phyloP scores from a whole-genome alignment of 2,113 vertebrate genomes.

The Pseudorectes ferrugineus region DNA sequence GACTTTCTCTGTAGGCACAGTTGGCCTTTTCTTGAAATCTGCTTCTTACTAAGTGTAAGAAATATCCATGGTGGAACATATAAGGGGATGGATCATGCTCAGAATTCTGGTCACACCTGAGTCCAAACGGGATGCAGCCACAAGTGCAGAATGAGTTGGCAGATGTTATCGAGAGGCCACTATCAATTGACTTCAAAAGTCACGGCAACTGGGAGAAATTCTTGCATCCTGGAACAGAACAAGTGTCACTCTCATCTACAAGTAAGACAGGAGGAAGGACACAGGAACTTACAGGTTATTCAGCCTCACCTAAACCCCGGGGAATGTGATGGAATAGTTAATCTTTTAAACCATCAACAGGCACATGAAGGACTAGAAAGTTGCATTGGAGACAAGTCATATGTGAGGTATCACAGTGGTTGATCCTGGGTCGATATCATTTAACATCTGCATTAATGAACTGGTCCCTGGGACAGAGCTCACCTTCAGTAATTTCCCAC shows the following conservation, averaged over 20 bases:
- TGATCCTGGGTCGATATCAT: not conserved
- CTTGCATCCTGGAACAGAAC: not conserved
- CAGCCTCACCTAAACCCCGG: not conserved
- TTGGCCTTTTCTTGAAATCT: not conserved
- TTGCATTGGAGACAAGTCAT: not conserved
- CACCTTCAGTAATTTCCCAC: not conserved
- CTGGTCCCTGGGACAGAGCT: not conserved
- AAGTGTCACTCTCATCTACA: not conserved
- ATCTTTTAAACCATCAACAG: not conserved
- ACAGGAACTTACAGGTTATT: not conserved
- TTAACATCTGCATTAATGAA: not conserved
- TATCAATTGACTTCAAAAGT: not conserved
- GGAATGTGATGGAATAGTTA: not conserved
- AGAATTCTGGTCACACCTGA: not conserved
- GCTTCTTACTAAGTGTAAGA: not conserved
- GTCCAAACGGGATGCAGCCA: not conserved
- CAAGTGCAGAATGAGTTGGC: rapidly evolving
- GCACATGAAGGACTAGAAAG: not conserved
- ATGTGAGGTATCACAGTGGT: not conserved
- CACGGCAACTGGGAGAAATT: not conserved
- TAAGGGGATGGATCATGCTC: not conserved
- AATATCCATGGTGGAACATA: not conserved
- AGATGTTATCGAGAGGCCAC: not conserved
- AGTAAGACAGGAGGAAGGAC: not conserved
- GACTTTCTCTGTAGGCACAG: not conserved